Base-by-base conservation (phyloP, 2,888 invertebrate genomes). In the Heterodera filipjevi region DNA sequence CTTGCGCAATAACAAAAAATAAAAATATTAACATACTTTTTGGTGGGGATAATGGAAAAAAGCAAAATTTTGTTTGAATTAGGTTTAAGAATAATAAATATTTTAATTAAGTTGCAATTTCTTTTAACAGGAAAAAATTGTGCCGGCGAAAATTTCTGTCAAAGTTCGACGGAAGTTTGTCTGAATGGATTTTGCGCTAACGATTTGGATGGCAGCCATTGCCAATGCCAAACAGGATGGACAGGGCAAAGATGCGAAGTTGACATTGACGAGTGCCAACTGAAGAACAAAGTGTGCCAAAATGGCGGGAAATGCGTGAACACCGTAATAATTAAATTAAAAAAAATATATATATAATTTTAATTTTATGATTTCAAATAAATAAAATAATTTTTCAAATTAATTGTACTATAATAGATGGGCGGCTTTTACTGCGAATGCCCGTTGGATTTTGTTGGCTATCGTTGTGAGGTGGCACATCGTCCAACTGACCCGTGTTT, bases 361-460 rank as follows among this genome's bases (percentile, higher is more conserved):
- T n/a, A n/a, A n/a, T n/a, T n/a, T n/a, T n/a, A n/a, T n/a, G n/a
- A n/a, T n/a, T n/a, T n/a, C n/a, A n/a, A n/a, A n/a, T n/a, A n/a
- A n/a, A n/a, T n/a, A n/a, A n/a, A n/a, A 46, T 14, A 14, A 68
- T 39, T 39, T 27, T 44, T 14, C 10, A 76, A 35, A 32, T 44
- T 73, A 39, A 59, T 3, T 19, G 27, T 44, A 59, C 12, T 27
- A 19, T 22, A n/a, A 35, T 39, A 77, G 71, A 46, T 49, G 66
- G 96, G 96, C 14, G 94, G 95, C 6, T 96, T 93, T 91, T 94
- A 94, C n/a, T 98, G 97, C 91, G 95, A 96, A 86, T 98, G 98
- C 90, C 96, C 96, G 72, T 96, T 96, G 90, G 98, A 97, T 66
- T 98, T 96, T 95, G 94, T 94, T 0, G 98, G 98, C 0, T 44